phyloP scores from a whole-genome alignment of 2,113 vertebrate species.

The Echinops telfairi region DNA sequence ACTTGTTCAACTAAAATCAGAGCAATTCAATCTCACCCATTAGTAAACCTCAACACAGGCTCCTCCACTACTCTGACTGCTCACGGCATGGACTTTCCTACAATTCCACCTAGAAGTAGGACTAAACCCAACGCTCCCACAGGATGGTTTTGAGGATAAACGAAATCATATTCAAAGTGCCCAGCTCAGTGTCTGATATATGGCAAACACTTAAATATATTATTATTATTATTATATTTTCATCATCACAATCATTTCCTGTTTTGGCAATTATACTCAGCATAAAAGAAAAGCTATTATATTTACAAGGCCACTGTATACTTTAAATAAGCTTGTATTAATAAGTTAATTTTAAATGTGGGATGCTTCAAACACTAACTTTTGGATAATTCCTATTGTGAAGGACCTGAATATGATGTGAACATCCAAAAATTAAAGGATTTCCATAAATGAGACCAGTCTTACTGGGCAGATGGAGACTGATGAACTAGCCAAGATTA shows the following conservation, averaged over 20 bases:
- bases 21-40: neutral
- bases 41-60: neutral
- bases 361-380: neutral
- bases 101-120: neutral
- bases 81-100: neutral
- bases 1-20: conserved; percentile 30
- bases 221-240: neutral
- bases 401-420: conserved; percentile 36
- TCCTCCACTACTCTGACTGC: neutral
- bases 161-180: neutral
- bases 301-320: conserved; percentile 16
- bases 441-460: neutral
- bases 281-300: conserved; percentile 10
- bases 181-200: neutral
- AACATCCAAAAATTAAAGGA: conserved; percentile 7
- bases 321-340: neutral
- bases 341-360: conserved; percentile 35
- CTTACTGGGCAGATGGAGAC: no score
- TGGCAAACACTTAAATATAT: neutral
- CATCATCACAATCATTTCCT: neutral
- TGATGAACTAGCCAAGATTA: no score
- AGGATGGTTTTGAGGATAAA: neutral
- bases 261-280: neutral
- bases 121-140: neutral
- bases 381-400: conserved; percentile 38